A percentile compares a stretch with the other conserved stretches of the same genome.
These are phyloP conservation scores for Hemicentrotus pulcherrimus DNA, from an alignment of 35 echinoderm and acorn worm species.

Conservation along the genomic window DNA sequence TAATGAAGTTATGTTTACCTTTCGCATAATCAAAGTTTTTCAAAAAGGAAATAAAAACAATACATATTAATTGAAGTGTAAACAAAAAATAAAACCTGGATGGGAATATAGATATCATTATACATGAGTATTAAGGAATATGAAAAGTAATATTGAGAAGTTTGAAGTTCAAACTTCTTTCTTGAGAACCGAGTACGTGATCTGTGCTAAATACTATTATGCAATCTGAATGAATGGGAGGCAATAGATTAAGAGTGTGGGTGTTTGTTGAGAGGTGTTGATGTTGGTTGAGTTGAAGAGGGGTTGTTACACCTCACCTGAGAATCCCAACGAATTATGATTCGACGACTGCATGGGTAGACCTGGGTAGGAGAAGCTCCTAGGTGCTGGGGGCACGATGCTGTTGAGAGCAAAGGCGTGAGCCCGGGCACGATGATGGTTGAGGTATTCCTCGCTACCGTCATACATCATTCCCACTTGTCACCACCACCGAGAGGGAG, in stretches of 20 bases:
- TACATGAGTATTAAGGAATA: not conserved
- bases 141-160: not conserved
- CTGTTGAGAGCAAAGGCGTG: constrained; percentile 96
- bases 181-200: not conserved
- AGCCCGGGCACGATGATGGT: constrained; percentile 88
- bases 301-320: constrained; percentile 52
- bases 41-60: no score
- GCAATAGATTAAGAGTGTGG: constrained; percentile 9
- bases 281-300: not conserved
- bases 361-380: constrained; percentile 95
- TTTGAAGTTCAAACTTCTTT: not conserved
- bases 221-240: not conserved
- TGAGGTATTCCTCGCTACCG: constrained; percentile 89
- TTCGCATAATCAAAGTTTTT: no score
- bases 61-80: no score
- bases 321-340: constrained; percentile 76
- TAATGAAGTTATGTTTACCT: no score
- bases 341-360: constrained; percentile 85
- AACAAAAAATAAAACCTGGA: not conserved
- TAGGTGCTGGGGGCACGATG: constrained; percentile 95
- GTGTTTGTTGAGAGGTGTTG: constrained; percentile 5
- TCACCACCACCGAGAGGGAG: constrained; percentile 53
- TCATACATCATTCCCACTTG: constrained; percentile 89
- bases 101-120: not conserved
- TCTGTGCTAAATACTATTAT: not conserved